A percentile compares a stretch with the other conserved stretches of the same genome.
Conservation (phyloP, 2,113 vertebrate genomes). For the Cervus canadensis region DNA sequence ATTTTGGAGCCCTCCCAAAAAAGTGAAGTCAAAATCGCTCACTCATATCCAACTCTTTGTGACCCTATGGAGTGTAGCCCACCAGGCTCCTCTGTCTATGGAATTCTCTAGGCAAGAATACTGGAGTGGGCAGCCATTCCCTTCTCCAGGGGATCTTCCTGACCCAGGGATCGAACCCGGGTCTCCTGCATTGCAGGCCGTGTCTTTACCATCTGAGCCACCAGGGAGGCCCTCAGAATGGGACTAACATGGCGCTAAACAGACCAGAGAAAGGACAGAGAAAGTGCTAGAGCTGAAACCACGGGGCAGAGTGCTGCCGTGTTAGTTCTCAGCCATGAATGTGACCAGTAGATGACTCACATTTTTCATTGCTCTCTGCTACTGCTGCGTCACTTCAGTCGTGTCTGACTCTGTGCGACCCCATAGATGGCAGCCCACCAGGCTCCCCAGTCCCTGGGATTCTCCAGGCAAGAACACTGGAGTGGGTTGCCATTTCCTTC, state of each 20-base stretch:
- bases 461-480: too few relatives aligned
- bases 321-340: not conserved
- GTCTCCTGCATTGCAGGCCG: not conserved
- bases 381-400: too few relatives aligned
- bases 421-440: too few relatives aligned
- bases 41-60: not conserved
- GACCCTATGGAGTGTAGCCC: not conserved
- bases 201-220: not conserved
- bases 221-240: not conserved
- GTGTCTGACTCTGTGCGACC: too few relatives aligned
- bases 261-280: not conserved
- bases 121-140: not conserved
- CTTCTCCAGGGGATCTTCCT: not conserved
- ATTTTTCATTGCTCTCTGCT: not conserved
- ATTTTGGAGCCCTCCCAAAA: not conserved
- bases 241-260: not conserved
- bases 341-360: fast-evolving
- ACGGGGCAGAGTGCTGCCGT: fast-evolving
- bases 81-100: not conserved
- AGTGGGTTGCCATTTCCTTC: too few relatives aligned
- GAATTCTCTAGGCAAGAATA: not conserved
- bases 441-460: too few relatives aligned
- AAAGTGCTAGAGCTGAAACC: not conserved
- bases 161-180: not conserved
- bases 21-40: not conserved